Conservation (phyloP, 2,888 invertebrate species). For the Sphaerophoria rueppellii region DNA sequence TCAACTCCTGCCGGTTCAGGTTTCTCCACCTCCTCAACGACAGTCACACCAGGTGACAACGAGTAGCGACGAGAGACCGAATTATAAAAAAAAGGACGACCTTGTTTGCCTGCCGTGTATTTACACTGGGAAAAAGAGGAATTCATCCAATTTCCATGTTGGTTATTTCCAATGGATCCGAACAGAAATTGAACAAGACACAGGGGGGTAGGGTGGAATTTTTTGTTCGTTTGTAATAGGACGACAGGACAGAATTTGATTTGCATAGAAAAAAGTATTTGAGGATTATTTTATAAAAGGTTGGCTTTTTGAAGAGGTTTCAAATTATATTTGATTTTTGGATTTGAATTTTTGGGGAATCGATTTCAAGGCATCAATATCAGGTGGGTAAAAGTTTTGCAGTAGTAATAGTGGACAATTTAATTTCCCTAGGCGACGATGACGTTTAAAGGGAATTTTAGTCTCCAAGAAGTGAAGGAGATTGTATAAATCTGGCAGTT, state of each 20-base stretch:
- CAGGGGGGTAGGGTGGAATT: background rate
- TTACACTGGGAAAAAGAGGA: slow-evolving; percentile 12
- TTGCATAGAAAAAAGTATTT: slow-evolving; percentile 49
- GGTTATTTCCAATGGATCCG: slow-evolving; percentile 51
- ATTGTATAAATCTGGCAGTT: no score
- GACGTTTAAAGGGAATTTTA: background rate
- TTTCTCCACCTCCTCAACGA: slow-evolving; percentile 5
- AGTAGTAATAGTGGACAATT: slow-evolving; percentile 43
- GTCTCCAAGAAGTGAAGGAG: background rate
- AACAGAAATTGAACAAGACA: no score
- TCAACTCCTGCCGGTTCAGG: background rate
- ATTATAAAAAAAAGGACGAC: slow-evolving; percentile 52
- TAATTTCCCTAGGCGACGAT: slow-evolving; percentile 6
- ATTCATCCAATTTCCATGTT: slow-evolving; percentile 71
- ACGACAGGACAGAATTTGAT: slow-evolving; percentile 39
- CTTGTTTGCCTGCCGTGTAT: slow-evolving; percentile 48
- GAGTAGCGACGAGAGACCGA: slow-evolving; percentile 38
- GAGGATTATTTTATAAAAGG: slow-evolving; percentile 4
- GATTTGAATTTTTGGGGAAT: slow-evolving; percentile 43
- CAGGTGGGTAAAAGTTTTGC: slow-evolving; percentile 17
- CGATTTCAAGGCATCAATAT: slow-evolving; percentile 59
- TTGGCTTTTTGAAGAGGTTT: slow-evolving; percentile 29
- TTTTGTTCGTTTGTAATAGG: slow-evolving; percentile 7
- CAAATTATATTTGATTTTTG: slow-evolving; percentile 29
- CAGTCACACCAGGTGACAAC: slow-evolving; percentile 65